A percentile compares a stretch with the other conserved stretches of the same genome.
Conservation (phyloP, 2,888 invertebrate genomes). For the Acronicta psi region DNA sequence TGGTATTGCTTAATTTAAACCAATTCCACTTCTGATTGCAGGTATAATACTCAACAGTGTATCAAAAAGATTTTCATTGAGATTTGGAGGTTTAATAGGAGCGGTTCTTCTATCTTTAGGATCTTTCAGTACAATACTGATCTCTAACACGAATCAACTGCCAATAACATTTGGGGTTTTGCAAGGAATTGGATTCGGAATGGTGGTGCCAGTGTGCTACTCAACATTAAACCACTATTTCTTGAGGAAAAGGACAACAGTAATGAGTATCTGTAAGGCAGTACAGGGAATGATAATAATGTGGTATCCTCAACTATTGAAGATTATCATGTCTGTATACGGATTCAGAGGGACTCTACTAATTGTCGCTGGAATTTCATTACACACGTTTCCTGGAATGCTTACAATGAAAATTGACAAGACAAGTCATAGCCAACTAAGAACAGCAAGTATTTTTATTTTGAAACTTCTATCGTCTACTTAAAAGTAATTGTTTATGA, state of each 20-base stretch:
- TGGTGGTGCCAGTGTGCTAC: conserved; percentile 90
- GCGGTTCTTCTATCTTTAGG: conserved; percentile 85
- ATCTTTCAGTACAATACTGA: conserved; percentile 86
- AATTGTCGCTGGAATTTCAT: conserved; percentile 88
- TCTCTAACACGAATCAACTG: conserved; percentile 87
- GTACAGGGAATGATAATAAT: conserved; percentile 89
- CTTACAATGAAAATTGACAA: conserved; percentile 84
- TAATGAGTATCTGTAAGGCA: conserved; percentile 90
- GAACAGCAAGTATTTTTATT: conserved; percentile 81
- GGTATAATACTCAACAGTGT: conserved; percentile 89
- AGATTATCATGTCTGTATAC: conserved; percentile 82
- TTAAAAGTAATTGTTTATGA: conserved; percentile 18
- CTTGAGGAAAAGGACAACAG: conserved; percentile 88
- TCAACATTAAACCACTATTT: conserved; percentile 91
- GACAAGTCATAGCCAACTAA: conserved; percentile 52
- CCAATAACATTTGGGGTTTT: conserved; percentile 88
- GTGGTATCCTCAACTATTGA: conserved; percentile 88
- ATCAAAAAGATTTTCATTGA: conserved; percentile 85
- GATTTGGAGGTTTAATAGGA: conserved; percentile 88
- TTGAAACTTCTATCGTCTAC: conserved; percentile 19
- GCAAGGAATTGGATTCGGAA: conserved; percentile 90
- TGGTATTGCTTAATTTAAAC: background rate
- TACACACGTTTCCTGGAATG: conserved; percentile 90
- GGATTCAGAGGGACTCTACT: conserved; percentile 91
- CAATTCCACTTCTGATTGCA: conserved; percentile 65